Base-by-base conservation (phyloP, 2,888 invertebrate genomes). In the Desoria tigrina region DNA sequence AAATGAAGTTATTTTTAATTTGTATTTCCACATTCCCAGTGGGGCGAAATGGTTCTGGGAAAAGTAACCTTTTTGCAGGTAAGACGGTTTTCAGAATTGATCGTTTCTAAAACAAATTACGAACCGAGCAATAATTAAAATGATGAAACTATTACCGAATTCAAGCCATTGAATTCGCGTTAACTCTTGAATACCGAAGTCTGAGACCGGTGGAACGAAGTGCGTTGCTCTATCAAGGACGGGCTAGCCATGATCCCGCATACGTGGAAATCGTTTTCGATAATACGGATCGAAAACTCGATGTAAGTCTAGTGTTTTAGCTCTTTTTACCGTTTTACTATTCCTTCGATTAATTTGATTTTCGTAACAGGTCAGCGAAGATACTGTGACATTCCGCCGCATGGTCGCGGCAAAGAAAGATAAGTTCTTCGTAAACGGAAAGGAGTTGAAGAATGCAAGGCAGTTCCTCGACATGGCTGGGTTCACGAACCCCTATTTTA, bases 231-330 rank as follows among this genome's bases (percentile, higher is more conserved):
- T 61, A 42, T 53, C 57, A 68, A 11, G 71, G 66, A 18, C 27
- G 54, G 14, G 11, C 28, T 18, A 1, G 7, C 14, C 21, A 42
- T 14, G 61, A 67, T 9, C 28, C 63, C 11, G 66, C 68, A 1
- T 74, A 42, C 42, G 71, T 74, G 1, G 73, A 74, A 60, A 61
- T 74, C n/a, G 37, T 61, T 2, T 71, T 74, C 54, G 71, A 74
- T 27, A 74, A 74, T 42, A 7, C 23, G 2, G 68, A 71, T 50
- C 21, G 67, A 23, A 68, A 66, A 27, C 49, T 74, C 4, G 66
- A 69, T 3, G 69, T 69, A 66, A 51, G 42, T 18, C 2, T 32
- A 28, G 18, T 7, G 9, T 7, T 32, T 26, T 18, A 26, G 6
- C n/a, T 37, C 14, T 42, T 11, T 11, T 39, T 32, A 27, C 14